Evolutionary conservation across 2,888 invertebrate species (phyloP).

Genomic region (Colletes collaris): DNA sequence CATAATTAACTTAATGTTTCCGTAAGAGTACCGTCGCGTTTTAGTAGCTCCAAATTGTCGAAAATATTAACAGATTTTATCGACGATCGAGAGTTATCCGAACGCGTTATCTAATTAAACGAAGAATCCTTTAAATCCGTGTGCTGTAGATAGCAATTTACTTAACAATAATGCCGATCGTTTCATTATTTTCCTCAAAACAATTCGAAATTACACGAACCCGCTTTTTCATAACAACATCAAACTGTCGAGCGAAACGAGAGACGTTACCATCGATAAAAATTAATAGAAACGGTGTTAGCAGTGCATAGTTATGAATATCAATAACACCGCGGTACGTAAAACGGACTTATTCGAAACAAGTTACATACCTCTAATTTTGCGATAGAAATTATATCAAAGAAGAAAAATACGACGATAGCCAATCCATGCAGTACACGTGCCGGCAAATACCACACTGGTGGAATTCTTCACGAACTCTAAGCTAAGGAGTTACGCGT

Average conservation of each 20-base stretch:
- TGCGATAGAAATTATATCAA: conserved; percentile 60
- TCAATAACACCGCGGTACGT: background rate
- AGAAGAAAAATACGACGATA: conserved; percentile 61
- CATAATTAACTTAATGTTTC: background rate
- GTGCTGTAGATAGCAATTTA: background rate
- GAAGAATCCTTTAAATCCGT: background rate
- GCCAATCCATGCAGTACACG: conserved; percentile 71
- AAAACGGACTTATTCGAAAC: background rate
- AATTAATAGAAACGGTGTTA: background rate
- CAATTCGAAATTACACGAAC: background rate
- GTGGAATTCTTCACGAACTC: background rate
- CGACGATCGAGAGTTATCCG: background rate
- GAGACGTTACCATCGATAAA: background rate
- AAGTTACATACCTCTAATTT: conserved; percentile 65
- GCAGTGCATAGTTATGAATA: background rate
- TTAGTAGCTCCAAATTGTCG: background rate
- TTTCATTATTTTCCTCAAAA: background rate
- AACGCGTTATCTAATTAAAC: background rate
- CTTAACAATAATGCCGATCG: background rate
- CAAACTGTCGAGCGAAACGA: conserved; percentile 3
- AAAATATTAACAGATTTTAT: background rate
- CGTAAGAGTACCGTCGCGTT: background rate
- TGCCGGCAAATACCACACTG: conserved; percentile 54
- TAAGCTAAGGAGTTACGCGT: background rate
- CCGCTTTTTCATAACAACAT: background rate